Evolutionary conservation across 2,888 invertebrate species (phyloP), one percentile per base, ranked within the genome.

Genomic region (Andrena bicolor): DNA sequence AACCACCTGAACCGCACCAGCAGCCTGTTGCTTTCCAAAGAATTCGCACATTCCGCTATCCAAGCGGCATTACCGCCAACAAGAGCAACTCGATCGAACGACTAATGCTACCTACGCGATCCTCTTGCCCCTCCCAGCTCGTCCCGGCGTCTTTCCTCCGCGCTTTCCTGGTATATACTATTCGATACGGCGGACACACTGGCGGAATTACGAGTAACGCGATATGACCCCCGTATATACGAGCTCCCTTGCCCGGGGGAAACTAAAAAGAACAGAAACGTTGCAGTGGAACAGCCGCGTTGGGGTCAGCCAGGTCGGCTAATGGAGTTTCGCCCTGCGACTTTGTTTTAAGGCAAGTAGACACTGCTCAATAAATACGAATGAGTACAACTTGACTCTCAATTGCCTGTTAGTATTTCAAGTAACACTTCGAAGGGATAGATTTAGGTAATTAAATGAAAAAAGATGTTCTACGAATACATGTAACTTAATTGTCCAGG

Each of bases 1-100:
- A 65, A 83, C 71, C 81, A 66, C 56, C 73, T 69, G 74, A 63
- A 48, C 75, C 68, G 63, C 69, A 56, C 72, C 65, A 26, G 66
- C 56, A 72, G 86, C 82, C 82, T 85, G 66, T 76, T 85, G 80
- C 74, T 78, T 88, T 77, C 74, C 87, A 75, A 89, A 89, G 90
- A 89, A 89, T 87, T 90, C 86, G 84, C 87, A 81, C 84, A 89
- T 89, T 89, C 90, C 89, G 87, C 89, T 89, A 90, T 80, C 78
- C 83, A 69, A 74, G 80, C 79, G 75, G 80, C 81, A 72, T 83
- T 86, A 80, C 85, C 80, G 30, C 63, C 86, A 85, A 90, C 78
- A 82, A 83, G 84, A 89, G 87, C 89, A 87, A 74, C 61, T 61
- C 85, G 84, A 88, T 83, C 84, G 75, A 74, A 71, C 86, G 83